Percentiles rank a stretch among this genome's conserved stretches.
Conservation (phyloP, 2,888 invertebrate genomes). For the Drosophila setosimentum region DNA sequence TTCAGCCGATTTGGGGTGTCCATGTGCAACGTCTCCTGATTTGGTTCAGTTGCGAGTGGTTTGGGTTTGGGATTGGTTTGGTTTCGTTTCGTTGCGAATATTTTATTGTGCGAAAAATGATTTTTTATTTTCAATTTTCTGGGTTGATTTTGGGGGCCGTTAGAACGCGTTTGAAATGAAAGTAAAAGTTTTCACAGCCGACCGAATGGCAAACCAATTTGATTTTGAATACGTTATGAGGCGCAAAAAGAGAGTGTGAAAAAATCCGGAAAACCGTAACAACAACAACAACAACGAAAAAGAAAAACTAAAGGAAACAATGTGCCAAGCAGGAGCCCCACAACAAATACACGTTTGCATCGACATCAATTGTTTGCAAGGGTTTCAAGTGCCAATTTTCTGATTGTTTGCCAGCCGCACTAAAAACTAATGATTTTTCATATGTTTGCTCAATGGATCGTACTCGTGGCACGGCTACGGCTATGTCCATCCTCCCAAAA, state of each 20-base stretch:
- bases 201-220: slow-evolving; percentile 71
- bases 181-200: slow-evolving; percentile 71
- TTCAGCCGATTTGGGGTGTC: slow-evolving; percentile 23
- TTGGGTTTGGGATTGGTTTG: slow-evolving; percentile 21
- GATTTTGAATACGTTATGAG: slow-evolving; percentile 82
- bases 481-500: too few species aligned
- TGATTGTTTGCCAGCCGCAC: slow-evolving; percentile 79
- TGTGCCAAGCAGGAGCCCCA: slow-evolving; percentile 27
- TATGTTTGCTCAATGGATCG: slow-evolving; percentile 78
- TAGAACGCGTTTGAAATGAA: slow-evolving; percentile 56
- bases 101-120: slow-evolving; percentile 83
- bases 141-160: slow-evolving; percentile 45
- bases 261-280: slow-evolving; percentile 70
- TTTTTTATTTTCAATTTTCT: slow-evolving; percentile 78
- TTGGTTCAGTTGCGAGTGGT: slow-evolving; percentile 6
- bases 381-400: slow-evolving; percentile 74
- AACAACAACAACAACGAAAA: slow-evolving; percentile 34
- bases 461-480: not conserved
- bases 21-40: slow-evolving; percentile 33
- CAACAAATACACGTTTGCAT: slow-evolving; percentile 25
- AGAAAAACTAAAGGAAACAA: slow-evolving; percentile 4
- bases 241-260: slow-evolving; percentile 77
- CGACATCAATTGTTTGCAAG: slow-evolving; percentile 66
- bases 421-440: slow-evolving; percentile 82
- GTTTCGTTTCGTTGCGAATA: slow-evolving; percentile 54